Base-by-base conservation (phyloP, 1,140 invertebrate species). In the Brachionus asplanchnoidis region DNA sequence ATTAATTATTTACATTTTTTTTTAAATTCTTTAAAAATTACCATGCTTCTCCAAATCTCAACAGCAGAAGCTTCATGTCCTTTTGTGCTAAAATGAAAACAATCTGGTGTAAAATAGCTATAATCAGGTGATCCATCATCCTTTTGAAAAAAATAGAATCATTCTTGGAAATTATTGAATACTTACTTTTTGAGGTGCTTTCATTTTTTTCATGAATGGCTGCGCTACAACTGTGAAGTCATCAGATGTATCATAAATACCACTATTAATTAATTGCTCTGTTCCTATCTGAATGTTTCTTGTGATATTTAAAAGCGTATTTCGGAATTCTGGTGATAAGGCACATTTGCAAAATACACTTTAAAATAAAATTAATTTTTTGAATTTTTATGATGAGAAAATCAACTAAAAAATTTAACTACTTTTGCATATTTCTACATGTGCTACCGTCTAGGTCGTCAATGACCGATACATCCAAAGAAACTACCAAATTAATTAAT, bases 401-500 rank as follows among this genome's bases (percentile, higher is more conserved):
- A 50, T 50, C 4, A 50, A 50, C 46, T 46, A 12, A 50, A 8
- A n/a, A 56, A 56, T 0, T 56, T n/a, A 56, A 8, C 0, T 23
- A 56, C 53, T 46, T 66, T 26, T 84, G 65, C 50, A 68, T 28
- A 3, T 32, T 23, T 28, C 56, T 28, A 56, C 44, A 73, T 20
- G n/a, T 26, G 8, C 2, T 68, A 12, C 42, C 28, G 4, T 8
- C 4, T 14, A 68, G 23, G 3, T 60, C 79, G 1, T 82, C 53
- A 20, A 82, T 77, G 86, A 23, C 85, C 79, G 86, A 3, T 53
- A 88, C 84, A 85, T 87, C 93, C 88, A 94, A 91, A 9, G 93
- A 92, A 75, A 93, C 93, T 28, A 95, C 92, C 53, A 95, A 89
- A 89, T 94, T 95, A 50, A 95, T 92, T 85, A 94, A 92, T 14